Base-by-base conservation (phyloP, 2,797 vertebrate genomes). In the Mareca penelope region DNA sequence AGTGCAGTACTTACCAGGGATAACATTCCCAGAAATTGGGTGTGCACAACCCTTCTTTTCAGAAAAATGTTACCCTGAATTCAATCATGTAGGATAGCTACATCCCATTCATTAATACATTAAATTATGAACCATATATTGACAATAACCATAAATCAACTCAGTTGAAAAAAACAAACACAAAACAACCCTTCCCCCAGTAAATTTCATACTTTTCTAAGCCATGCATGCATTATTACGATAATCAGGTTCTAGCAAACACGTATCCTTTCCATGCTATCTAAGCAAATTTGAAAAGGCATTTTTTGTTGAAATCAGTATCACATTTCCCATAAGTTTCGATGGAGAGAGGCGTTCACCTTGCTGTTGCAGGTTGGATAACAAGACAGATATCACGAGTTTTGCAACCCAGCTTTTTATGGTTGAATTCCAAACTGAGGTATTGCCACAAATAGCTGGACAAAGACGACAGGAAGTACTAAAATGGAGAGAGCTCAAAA, bases 1-100 rank as follows among this genome's bases (percentile, higher is more conserved):
- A 94, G 67, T 7, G 10, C 13, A 37, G 56, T 48, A 80, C 57
- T 90, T 78, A 90, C 90, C 94, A 95, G 65, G 50, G 69, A 90
- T 53, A 80, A 21, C 65, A 42, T 52, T 85, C 61, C 84, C 59
- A 69, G 46, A 46, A 65, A 76, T 4, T 28, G 86, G 16, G 19
- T 22, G 31, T 42, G 50, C 53, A 83, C 60, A 94, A 90, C 57
- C 61, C 69, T 80, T 82, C 37, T 53, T 44, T 79, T 55, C 26
- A 28, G 29, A 4, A 7, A 40, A 35, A 70, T 9, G 9, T 55
- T 56, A 44, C 16, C 21, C 60, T 57, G 64, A 33, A 72, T 61
- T 67, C 9, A 35, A 2, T 3, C 23, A 9, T 0, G 14, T 12
- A 35, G 53, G 19, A 39, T 55, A 78, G 67, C 68, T 78, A 1